Base-by-base conservation (phyloP, 2,888 invertebrate species). In the Poecilobothrus nobilitatus region DNA sequence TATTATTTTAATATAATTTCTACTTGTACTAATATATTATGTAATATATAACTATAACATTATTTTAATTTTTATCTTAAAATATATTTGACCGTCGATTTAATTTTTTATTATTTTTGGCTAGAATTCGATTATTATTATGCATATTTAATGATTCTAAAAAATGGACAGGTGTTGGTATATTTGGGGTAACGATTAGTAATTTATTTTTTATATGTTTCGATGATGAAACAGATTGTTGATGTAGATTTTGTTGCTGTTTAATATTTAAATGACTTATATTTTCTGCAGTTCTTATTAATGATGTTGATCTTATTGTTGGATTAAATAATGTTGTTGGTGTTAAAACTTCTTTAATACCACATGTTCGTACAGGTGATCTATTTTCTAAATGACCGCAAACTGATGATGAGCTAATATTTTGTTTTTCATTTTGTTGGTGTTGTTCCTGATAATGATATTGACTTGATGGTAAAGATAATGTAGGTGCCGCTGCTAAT, bases 21-120 rank as follows among this genome's bases (percentile, higher is more conserved):
- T 27, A 27, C 27, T 27, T 27, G 27, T 27, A 27, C 27, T 27
- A 27, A 27, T 37, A 10, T 37, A 37, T 37, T 37, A 10, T 12
- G 12, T 37, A 5, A 8, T 10, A 37, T 37, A 37, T 37, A 37
- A 10, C 12, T 37, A 37, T 7, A 7, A 34, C 12, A 37, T 37
- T 37, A 10, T 37, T 37, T 37, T 37, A 18, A 6, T 63, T 61
- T 22, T 34, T 63, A 18, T 66, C 41, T 69, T 69, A 70, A 68
- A 70, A 70, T 66, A 70, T 69, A 69, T 70, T 70, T 66, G 70
- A 70, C 67, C 69, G 67, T 61, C 70, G 63, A 66, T 70, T 70
- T 37, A 70, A 64, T 63, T 65, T 41, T 66, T 66, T 69, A 21
- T 65, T 61, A 33, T 37, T 63, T 66, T 41, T 68, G 63, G 65